A percentile compares a stretch with the other conserved stretches of the same genome.
Evolutionary conservation across 1,140 invertebrate genomes (phyloP).

Genomic region (Delia radicum): DNA sequence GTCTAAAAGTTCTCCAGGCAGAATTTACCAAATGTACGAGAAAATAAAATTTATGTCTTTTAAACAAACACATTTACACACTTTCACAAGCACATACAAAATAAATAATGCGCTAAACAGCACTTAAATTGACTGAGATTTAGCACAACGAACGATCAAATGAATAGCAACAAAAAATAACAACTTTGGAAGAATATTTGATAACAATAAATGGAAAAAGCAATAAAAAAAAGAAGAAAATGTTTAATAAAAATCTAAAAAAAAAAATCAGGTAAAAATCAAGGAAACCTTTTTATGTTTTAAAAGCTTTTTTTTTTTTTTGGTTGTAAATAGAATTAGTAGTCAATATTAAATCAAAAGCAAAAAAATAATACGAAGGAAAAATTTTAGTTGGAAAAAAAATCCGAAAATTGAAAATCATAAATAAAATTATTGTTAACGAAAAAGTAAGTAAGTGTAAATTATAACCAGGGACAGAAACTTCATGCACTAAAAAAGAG

Average conservation of each 20-base stretch:
- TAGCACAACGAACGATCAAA: neutral
- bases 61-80: neutral
- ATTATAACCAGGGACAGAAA: no score
- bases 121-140: conserved; percentile 19
- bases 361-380: no score
- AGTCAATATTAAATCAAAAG: neutral
- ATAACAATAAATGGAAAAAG: neutral
- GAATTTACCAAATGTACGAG: neutral
- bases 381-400: no score
- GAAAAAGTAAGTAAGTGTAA: no score
- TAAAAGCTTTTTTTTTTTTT: neutral
- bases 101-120: neutral
- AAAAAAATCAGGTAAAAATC: neutral
- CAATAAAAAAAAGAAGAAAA: neutral
- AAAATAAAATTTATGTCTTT: conserved; percentile 12
- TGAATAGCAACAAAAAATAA: neutral
- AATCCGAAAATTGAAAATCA: no score
- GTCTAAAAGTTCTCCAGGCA: neutral
- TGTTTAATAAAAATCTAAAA: neutral
- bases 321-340: neutral
- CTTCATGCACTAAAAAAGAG: no score
- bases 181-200: neutral
- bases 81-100: no score
- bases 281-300: neutral
- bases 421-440: no score